Evolutionary conservation across 2,113 vertebrate species (phyloP).

Genomic region (Paradoxurus hermaphroditus): DNA sequence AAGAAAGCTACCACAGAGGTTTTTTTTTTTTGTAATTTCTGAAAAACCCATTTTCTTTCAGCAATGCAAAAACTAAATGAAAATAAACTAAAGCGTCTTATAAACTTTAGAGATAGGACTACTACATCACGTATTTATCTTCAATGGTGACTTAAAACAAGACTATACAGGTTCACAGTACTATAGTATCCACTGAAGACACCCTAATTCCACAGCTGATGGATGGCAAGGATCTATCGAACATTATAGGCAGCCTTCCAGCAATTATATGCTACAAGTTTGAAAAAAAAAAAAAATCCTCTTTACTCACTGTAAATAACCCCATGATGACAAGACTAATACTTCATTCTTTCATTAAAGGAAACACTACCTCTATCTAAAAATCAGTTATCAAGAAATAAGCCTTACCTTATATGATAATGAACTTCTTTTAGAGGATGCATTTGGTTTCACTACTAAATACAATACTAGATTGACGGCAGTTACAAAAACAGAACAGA

Average conservation of each 20-base stretch:
- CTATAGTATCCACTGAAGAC: background rate
- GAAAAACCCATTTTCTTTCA: background rate
- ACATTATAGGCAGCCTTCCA: background rate
- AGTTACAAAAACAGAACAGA: slow-evolving; percentile 86
- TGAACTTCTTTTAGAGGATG: slow-evolving; percentile 89
- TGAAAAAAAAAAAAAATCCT: background rate
- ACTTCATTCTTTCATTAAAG: background rate
- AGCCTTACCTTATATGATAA: slow-evolving; percentile 90
- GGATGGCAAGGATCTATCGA: background rate
- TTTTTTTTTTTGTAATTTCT: slow-evolving; percentile 1
- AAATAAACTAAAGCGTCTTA: slow-evolving; percentile 33
- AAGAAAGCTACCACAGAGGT: background rate
- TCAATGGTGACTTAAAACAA: background rate
- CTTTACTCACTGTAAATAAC: slow-evolving; percentile 23
- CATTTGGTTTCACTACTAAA: slow-evolving; percentile 87
- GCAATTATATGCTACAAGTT: background rate
- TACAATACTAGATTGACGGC: slow-evolving; percentile 86
- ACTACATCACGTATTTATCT: background rate
- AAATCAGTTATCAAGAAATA: background rate
- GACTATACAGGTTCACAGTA: background rate
- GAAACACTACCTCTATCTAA: background rate
- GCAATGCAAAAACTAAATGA: slow-evolving; percentile 31
- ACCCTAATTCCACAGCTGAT: slow-evolving; percentile 16
- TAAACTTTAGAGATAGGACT: background rate
- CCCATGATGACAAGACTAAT: background rate